Percentiles rank a stretch among this genome's conserved stretches.
Conservation (phyloP, 2,888 invertebrate species). For the Scaptomyza tumidula region DNA sequence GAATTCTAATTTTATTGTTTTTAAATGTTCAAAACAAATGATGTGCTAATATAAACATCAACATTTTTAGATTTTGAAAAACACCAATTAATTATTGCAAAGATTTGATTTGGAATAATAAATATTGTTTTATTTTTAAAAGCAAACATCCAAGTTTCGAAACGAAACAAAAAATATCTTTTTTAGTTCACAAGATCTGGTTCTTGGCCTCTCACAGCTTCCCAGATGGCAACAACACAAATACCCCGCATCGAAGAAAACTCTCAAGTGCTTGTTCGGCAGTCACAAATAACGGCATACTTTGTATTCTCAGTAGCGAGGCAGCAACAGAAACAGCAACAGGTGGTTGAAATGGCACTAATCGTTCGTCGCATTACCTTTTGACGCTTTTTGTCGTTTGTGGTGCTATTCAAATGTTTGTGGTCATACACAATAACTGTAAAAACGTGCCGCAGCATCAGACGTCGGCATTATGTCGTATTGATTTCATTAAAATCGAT, state of each 20-base stretch:
- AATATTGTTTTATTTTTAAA: no score
- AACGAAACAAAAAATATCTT: no score
- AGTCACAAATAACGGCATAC: slow-evolving; percentile 47
- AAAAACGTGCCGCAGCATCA: slow-evolving; percentile 33
- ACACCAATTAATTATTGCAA: neutral
- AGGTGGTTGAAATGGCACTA: slow-evolving; percentile 46
- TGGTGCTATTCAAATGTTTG: slow-evolving; percentile 63
- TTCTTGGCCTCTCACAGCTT: neutral
- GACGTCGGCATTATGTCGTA: slow-evolving; percentile 11
- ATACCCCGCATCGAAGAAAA: slow-evolving; percentile 27
- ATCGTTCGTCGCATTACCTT: slow-evolving; percentile 16
- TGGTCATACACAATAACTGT: slow-evolving; percentile 71
- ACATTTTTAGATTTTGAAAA: neutral
- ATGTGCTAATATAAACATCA: neutral
- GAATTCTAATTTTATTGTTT: neutral
- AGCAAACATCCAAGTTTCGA: no score
- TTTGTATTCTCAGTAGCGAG: slow-evolving; percentile 37
- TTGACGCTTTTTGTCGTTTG: slow-evolving; percentile 1
- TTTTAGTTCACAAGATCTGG: neutral
- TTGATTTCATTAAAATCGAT: slow-evolving; percentile 37
- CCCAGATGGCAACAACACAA: neutral
- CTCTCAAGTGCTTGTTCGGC: slow-evolving; percentile 45
- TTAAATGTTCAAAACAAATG: neutral
- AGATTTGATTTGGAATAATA: neutral
- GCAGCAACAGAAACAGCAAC: slow-evolving; percentile 37